Percentiles rank a stretch among this genome's conserved stretches.
Evolutionary conservation across 2,113 vertebrate genomes (phyloP).

Genomic region (Cyrtonyx montezumae): DNA sequence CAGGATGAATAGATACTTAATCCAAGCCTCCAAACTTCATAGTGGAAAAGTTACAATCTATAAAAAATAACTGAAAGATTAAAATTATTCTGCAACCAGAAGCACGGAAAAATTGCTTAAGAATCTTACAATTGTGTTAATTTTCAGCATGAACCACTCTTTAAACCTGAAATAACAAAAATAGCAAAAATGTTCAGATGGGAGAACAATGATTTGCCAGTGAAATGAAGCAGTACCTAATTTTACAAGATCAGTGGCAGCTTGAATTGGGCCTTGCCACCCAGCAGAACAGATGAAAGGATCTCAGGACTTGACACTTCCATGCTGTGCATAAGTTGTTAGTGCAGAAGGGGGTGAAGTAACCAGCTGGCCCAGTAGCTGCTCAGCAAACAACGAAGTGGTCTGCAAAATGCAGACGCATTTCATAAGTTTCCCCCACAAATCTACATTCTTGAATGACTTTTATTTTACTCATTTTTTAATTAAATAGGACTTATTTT

Average conservation of each 20-base stretch:
- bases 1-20: not conserved
- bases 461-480: not conserved
- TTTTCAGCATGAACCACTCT: not conserved
- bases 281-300: conserved; percentile 31
- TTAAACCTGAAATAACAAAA: not conserved
- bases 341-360: not conserved
- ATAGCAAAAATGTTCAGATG: not conserved
- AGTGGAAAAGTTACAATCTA: not conserved
- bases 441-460: not conserved
- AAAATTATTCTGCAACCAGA: not conserved
- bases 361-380: not conserved
- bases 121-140: not conserved
- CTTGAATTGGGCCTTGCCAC: not conserved
- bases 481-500: not conserved
- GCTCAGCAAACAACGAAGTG: not conserved
- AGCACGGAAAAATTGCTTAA: not conserved
- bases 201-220: not conserved
- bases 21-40: not conserved
- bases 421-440: not conserved
- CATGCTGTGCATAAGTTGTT: conserved; percentile 17
- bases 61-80: not conserved
- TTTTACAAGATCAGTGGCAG: not conserved
- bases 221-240: not conserved
- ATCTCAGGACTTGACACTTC: not conserved
- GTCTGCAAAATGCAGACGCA: not conserved